Evolutionary conservation across 2,888 invertebrate genomes (phyloP), one percentile per base, ranked within the genome.

Genomic region (Macaria notata): DNA sequence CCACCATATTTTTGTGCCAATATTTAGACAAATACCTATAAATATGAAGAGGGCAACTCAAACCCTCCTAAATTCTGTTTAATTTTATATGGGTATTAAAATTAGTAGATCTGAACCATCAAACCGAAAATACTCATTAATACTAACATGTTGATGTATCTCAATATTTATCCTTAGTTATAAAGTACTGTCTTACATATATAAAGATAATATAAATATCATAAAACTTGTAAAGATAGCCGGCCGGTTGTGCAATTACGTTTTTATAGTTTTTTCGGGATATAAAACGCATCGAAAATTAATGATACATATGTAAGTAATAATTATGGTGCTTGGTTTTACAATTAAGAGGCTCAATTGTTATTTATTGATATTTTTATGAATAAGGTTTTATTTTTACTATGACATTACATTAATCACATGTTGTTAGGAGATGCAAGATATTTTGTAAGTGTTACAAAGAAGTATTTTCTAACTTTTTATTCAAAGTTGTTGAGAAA

Each of bases 241-340:
- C 83, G 90, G 90, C 90, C 90, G 90, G 90, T 86, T 83, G 90
- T 91, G 90, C 90, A 91, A 91, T 91, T 73, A 78, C 76, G 63
- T 69, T 75, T 75, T 72, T 73, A 73, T 73, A 72, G 71, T 72
- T 62, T 74, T 41, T 73, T 74, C 61, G 67, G 59, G 65, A 71
- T 62, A 49, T 71, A 70, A 66, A 72, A 70, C 66, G 61, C 64
- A 75, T 75, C 70, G 64, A 64, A 75, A 70, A 62, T 70, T 71
- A 71, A 68, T 72, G 63, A 57, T 54, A n/a, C 4, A 9, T 41
- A 41, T 36, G 4, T 41, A 41, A 41, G 41, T 41, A n/a, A 43
- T 49, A 70, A 58, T 39, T 71, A 69, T 69, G 84, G 83, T 84
- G 80, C 69, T 76, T 82, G 80, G 81, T 81, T 71, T 61, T 59